Percentiles rank a stretch among this genome's conserved stretches.
Evolutionary conservation across 2,797 vertebrate species (phyloP).

Genomic region (Chrysocyon brachyurus): DNA sequence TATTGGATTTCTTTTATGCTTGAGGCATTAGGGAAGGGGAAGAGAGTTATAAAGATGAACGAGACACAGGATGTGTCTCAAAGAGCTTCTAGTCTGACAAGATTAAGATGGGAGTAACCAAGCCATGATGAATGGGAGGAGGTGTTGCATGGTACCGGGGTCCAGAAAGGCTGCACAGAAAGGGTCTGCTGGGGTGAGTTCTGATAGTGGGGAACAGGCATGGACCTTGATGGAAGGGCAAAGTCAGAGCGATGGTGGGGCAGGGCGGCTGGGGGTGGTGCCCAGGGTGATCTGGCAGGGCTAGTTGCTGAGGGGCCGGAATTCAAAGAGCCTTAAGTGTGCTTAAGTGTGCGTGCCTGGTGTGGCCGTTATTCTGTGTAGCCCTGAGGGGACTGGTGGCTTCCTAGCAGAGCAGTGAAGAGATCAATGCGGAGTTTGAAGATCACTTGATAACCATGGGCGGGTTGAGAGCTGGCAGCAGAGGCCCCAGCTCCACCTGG

Average conservation of each 20-base stretch:
- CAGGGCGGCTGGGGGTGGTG: fast-evolving
- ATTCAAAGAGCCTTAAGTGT: too few relatives aligned
- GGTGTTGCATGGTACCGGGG: background rate
- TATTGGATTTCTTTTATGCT: constrained; percentile 23
- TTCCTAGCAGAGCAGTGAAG: background rate
- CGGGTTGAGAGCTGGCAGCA: background rate
- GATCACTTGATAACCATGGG: fast-evolving
- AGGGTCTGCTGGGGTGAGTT: background rate
- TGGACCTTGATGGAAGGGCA: background rate
- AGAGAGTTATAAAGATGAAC: background rate
- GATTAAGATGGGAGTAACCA: background rate
- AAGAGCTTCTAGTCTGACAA: background rate
- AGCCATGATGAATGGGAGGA: too few relatives aligned
- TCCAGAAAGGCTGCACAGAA: background rate
- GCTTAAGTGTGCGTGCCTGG: fast-evolving
- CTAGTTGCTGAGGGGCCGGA: background rate
- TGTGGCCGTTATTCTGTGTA: background rate
- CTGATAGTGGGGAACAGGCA: background rate
- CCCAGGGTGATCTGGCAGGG: background rate
- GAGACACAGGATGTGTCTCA: background rate
- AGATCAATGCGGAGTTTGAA: background rate
- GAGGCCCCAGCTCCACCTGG: background rate
- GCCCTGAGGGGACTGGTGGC: background rate
- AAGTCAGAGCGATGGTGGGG: background rate
- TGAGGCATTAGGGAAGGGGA: background rate